Evolutionary conservation across 2,113 vertebrate genomes (phyloP).

Genomic region (Ammospiza caudacuta): DNA sequence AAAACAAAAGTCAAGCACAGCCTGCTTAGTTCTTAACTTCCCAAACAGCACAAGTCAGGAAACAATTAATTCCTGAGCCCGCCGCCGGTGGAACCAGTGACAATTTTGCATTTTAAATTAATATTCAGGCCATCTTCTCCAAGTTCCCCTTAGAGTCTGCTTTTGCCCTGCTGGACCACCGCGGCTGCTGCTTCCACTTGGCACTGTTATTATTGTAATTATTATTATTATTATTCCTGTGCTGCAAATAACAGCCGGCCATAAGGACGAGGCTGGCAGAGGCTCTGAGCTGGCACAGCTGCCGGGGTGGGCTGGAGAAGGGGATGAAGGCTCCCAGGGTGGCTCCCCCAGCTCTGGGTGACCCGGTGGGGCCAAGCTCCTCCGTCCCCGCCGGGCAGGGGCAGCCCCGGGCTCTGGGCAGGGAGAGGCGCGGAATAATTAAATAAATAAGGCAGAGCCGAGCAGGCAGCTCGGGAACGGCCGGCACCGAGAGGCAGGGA

Average conservation of each 20-base stretch:
- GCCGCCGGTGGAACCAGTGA: fast-evolving
- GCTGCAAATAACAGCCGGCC: background rate
- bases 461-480: slow-evolving; percentile 52
- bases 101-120: background rate
- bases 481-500: slow-evolving; percentile 29
- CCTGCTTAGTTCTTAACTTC: background rate
- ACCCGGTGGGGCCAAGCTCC: slow-evolving; percentile 10
- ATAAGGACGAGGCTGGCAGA: background rate
- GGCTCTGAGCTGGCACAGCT: background rate
- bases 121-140: background rate
- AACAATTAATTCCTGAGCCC: background rate
- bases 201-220: background rate
- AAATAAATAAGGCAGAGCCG: background rate
- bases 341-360: slow-evolving; percentile 20
- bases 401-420: slow-evolving; percentile 45
- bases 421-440: background rate
- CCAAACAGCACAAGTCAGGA: background rate
- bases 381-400: slow-evolving; percentile 37
- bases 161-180: background rate
- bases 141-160: background rate
- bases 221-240: background rate
- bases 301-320: background rate
- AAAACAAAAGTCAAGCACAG: background rate
- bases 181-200: background rate
- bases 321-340: background rate